Evolutionary conservation across 2,888 invertebrate species (phyloP), one percentile per base, ranked within the genome.

Genomic region (Ernsta delagoae): DNA sequence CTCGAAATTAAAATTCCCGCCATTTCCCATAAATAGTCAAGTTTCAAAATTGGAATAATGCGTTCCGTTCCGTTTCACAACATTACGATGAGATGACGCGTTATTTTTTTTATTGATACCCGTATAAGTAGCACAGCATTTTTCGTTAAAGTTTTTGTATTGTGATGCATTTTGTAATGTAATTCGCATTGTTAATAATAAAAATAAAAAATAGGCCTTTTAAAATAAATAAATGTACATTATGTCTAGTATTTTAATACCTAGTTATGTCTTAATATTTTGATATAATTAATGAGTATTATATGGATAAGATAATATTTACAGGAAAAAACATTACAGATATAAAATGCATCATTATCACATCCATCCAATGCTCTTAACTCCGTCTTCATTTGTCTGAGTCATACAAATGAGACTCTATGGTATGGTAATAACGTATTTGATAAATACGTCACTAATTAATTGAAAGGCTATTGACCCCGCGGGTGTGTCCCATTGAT

Each of bases 371-470:
- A 41, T 3, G 9, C 41, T 41, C 41, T 41, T 41, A 8, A 7
- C 9, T 41, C 41, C 41, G 9, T 9, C 41, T 4, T 41, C 41
- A 41, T 41, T 41, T 41, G 41, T 59, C 50, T 24, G 24, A 1
- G 24, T 3, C 24, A 24, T 24, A 24, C 24, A 24, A 24, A 24
- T 24, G 24, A 24, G 24, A 24, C 24, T 24, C 24, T 8, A 7
- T 53, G 59, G 9, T 60, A 60, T 36, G 60, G 34, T 54, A 60
- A 54, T 67, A 60, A 54, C 39, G 53, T 54, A 60, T 60, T 67
- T 60, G 34, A 60, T 67, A 66, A 65, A 60, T 31, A 16, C n/a
- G 16, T 53, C 60, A 41, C 45, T 67, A 61, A 67, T 67, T 67
- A 67, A 66, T 60, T 66, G 34, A n/a, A 8, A 45, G 66, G 66